A percentile compares a stretch with the other conserved stretches of the same genome.
phyloP scores from a whole-genome alignment of 2,113 vertebrate genomes.

The Muntiacus muntjak region DNA sequence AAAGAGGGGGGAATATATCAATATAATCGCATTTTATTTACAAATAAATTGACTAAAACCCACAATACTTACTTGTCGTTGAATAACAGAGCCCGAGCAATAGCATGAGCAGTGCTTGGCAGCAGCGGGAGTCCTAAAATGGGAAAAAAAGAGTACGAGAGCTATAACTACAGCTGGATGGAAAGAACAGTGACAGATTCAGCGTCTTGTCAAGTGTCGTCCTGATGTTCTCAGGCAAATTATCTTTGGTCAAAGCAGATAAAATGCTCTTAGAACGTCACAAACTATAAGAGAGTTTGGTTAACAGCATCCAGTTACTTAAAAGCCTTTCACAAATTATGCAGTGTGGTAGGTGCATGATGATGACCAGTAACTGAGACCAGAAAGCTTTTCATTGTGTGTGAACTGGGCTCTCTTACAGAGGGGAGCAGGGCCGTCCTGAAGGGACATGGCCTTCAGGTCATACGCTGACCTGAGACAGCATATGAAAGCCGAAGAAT shows the following conservation, averaged over 20 bases:
- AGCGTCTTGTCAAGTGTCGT: neutral
- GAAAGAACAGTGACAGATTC: neutral
- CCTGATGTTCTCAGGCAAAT: neutral
- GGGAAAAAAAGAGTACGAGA: neutral
- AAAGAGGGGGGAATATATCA: slow-evolving; percentile 30
- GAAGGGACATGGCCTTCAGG: neutral
- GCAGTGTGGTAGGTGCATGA: too few relatives aligned
- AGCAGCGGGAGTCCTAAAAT: slow-evolving; percentile 92
- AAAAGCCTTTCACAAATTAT: neutral
- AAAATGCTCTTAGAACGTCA: neutral
- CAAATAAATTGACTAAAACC: neutral
- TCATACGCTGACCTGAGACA: neutral
- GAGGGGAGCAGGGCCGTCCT: neutral
- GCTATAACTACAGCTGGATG: neutral
- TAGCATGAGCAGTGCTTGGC: slow-evolving; percentile 94
- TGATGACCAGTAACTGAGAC: neutral
- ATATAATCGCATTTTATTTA: neutral
- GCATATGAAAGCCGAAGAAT: too few relatives aligned
- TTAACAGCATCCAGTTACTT: neutral
- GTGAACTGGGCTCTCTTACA: neutral
- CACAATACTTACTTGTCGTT: slow-evolving; percentile 93
- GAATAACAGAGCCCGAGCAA: slow-evolving; percentile 92
- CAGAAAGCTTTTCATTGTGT: neutral
- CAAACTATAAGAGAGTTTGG: neutral
- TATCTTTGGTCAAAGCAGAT: neutral